Base-by-base conservation (phyloP, 2,888 invertebrate genomes). In the Agrotis ipsilon region DNA sequence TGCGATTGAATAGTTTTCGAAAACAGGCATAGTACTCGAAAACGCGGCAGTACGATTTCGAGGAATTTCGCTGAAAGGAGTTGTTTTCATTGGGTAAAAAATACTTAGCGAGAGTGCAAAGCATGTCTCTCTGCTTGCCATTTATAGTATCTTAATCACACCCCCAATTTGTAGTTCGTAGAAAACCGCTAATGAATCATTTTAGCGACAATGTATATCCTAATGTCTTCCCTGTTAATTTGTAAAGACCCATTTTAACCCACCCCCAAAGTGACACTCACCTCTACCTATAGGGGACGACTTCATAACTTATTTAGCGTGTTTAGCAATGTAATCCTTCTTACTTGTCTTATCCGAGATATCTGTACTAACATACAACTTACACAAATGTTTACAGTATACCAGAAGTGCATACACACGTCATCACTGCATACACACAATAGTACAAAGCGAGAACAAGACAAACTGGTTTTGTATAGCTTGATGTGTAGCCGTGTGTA, bases 171-270 rank as follows among this genome's bases (percentile, higher is more conserved):
- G 19, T 3, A 16, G 6, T 19, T 39, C 24, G 14, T 45, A 16
- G 0, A 58, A 45, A 52, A n/a, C 45, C 14, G 7, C 2, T 32
- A 67, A 43, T 1, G 14, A 14, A 49, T 49, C 27, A n/a, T 27
- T 52, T 14, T 13, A 55, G 21, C 73, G 24, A 11, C 39, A 39
- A 39, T 58, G 16, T 2, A 48, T 11, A 58, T 76, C 48, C 16
- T 45, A 24, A 75, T 21, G 59, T 68, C 54, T 76, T 75, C 69
- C 76, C 14, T 32, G 11, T 13, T 9, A 71, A 32, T 52, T 60
- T 60, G 45, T 19, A 21, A 39, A 39, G 6, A 13, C 18, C 43
- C 43, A 59, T 27, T 48, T n/a, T 43, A 51, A 43, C 24, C 9
- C 3, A 32, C 55, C 16, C 32, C 9, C 9, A n/a, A n/a, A n/a